These are phyloP conservation scores for Spodoptera littoralis DNA, from an alignment of 2,888 invertebrate species.

Conservation along the genomic window DNA sequence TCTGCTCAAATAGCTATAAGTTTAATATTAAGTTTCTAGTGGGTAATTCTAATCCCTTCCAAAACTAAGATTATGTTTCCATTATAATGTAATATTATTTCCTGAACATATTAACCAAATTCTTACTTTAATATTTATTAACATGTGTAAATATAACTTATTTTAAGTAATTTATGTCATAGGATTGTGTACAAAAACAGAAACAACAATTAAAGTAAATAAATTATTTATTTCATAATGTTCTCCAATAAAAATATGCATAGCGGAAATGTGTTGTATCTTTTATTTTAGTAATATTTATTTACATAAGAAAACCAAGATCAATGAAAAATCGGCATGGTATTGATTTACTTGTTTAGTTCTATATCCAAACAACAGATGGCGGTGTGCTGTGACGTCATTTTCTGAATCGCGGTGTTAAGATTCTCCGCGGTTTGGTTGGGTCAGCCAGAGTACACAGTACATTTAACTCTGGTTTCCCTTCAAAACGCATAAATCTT, in stretches of 20 bases:
- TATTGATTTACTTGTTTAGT: background rate
- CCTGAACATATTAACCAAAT: too few relatives aligned
- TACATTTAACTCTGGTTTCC: background rate
- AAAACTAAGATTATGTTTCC: too few relatives aligned
- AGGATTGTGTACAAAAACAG: slow-evolving; percentile 17
- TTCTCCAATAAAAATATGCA: slow-evolving; percentile 13
- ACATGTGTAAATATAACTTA: background rate
- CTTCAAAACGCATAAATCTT: too few relatives aligned
- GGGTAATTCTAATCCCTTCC: too few relatives aligned
- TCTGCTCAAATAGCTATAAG: too few relatives aligned
- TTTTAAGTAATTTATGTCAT: background rate
- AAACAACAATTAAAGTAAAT: background rate
- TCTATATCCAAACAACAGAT: background rate
- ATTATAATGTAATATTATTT: too few relatives aligned
- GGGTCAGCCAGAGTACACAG: background rate
- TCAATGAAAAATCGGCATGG: too few relatives aligned
- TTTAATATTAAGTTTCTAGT: too few relatives aligned
- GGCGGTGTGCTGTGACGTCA: background rate
- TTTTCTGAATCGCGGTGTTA: slow-evolving; percentile 10
- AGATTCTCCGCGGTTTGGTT: slow-evolving; percentile 11
- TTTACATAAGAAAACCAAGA: too few relatives aligned
- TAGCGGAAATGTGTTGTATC: background rate
- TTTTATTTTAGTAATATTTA: too few relatives aligned
- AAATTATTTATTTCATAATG: slow-evolving; percentile 4
- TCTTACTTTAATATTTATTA: too few relatives aligned